Percentiles rank a stretch among this genome's conserved stretches.
These are phyloP conservation scores for Equus przewalskii DNA, from an alignment of 2,113 vertebrate genomes.

Conservation along the genomic window DNA sequence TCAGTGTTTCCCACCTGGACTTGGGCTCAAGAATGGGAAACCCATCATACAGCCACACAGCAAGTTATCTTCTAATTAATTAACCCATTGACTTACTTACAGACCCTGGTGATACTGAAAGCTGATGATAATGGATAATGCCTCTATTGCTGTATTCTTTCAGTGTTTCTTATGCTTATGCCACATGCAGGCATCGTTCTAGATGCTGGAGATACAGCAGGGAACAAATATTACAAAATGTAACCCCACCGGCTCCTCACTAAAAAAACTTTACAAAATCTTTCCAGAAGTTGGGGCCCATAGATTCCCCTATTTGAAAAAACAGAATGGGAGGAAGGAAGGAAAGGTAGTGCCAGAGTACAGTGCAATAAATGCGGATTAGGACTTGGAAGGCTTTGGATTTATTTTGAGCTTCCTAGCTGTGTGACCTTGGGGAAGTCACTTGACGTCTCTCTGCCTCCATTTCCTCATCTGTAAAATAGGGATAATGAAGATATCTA, in stretches of 20 bases:
- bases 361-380: neutral
- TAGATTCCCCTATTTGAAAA: neutral
- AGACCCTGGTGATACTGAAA: neutral
- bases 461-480: neutral
- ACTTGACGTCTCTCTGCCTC: slow-evolving; percentile 18
- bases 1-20: neutral
- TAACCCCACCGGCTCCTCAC: too few relatives aligned
- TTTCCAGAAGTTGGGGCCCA: neutral
- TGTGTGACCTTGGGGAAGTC: neutral
- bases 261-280: neutral
- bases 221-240: neutral
- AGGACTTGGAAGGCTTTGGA: neutral
- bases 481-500: neutral
- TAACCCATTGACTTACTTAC: neutral
- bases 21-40: neutral
- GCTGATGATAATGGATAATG: neutral
- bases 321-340: neutral
- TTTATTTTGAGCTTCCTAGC: neutral
- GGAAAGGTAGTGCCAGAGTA: neutral
- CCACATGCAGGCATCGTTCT: neutral
- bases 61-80: neutral
- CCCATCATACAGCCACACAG: neutral
- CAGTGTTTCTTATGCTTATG: neutral
- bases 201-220: neutral
- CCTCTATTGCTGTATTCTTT: neutral